Percentiles rank a stretch among this genome's conserved stretches.
phyloP scores from a whole-genome alignment of 2,888 invertebrate species.

The Agonopterix heracliana region DNA sequence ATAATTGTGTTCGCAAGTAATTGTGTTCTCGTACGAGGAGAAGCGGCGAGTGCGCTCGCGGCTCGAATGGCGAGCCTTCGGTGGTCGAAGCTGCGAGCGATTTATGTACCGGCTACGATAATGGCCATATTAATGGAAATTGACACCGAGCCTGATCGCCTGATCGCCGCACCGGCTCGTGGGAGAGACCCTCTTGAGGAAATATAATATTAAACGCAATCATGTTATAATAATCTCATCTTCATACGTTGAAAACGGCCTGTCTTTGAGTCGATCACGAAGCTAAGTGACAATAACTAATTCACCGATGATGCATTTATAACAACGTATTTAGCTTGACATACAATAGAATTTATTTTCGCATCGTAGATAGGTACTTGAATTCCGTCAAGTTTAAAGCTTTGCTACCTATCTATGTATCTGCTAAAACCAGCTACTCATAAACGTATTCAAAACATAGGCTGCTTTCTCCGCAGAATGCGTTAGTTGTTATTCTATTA shows the following conservation, averaged over 20 bases:
- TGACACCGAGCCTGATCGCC: conserved; percentile 52
- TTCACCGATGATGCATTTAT: conserved; percentile 15
- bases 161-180: conserved; percentile 25
- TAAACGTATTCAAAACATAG: not conserved
- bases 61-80: conserved; percentile 17
- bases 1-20: conserved; percentile 23
- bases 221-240: conserved; percentile 61
- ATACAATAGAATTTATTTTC: too few relatives aligned
- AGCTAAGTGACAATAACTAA: conserved; percentile 48
- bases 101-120: conserved; percentile 59
- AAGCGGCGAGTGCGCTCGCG: conserved; percentile 1
- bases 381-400: too few relatives aligned
- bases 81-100: conserved; percentile 54
- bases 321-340: too few relatives aligned
- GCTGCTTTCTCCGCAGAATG: conserved; percentile 23
- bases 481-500: conserved; percentile 43
- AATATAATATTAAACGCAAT: conserved; percentile 67
- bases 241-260: conserved; percentile 48
- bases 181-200: conserved; percentile 49
- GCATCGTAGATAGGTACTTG: too few relatives aligned
- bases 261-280: conserved; percentile 39
- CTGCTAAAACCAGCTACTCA: not conserved
- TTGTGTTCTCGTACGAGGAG: conserved; percentile 7
- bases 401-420: too few relatives aligned
- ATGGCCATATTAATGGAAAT: conserved; percentile 68